Base-by-base conservation (phyloP, 2,113 vertebrate genomes). In the Limanda limanda region DNA sequence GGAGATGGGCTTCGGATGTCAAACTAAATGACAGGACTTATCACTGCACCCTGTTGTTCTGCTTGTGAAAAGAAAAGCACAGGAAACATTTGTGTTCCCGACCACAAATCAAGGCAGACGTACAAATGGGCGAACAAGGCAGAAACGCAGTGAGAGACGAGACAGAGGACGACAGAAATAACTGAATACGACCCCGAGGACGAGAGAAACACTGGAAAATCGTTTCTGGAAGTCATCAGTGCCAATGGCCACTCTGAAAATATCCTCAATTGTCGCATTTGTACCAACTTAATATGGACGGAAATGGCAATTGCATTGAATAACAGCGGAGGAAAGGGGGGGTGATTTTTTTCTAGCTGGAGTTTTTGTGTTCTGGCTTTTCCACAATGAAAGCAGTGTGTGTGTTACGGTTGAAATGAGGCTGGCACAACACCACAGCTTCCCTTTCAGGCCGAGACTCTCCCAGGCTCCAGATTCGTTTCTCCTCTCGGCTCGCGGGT, bases 1-100 rank as follows among this genome's bases (percentile, higher is more conserved):
- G 23, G 20, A 64, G 86, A 84, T 65, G 35, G 7, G 12, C 63
- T 57, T 55, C 23, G 66, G 23, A 74, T 86, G 82, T 81, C 61
- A 9, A 70, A 51, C 10, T 51, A 37, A 75, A 60, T 72, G 71
- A 75, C 24, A 68, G 3, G 64, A 70, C 68, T 52, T 78, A 69
- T 76, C 51, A 47, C 18, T 58, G 31, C 55, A 64, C 51, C 37
- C 31, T 58, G 62, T 62, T n/a, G 4, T 63, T 78, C 54, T n/a
- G 40, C 63, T 20, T 71, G 47, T 5, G 2, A 31, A 64, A 81
- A 58, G 59, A 45, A 45, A 45, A 57, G 40, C 20, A 24, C 47
- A 8, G 61, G 62, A 79, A 76, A 62, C 31, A 55, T 15, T 73
- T 87, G 70, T 55, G 65, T 63, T 67, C 25, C 60, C 1, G 21